Percentiles rank a stretch among this genome's conserved stretches.
phyloP scores from a whole-genome alignment of 2,888 invertebrate genomes.

The Therioaphis trifolii region DNA sequence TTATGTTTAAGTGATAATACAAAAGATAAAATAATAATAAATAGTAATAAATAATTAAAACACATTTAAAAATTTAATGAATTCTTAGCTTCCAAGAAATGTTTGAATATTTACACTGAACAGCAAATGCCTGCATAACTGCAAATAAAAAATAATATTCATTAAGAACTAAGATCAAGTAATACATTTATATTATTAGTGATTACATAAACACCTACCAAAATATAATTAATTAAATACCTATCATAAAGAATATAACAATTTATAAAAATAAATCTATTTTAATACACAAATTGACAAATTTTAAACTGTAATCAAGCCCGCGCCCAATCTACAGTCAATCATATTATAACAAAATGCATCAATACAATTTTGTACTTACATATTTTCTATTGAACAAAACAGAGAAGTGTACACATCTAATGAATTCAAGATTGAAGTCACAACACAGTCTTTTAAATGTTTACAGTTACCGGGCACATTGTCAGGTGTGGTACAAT shows the following conservation, averaged over 20 bases:
- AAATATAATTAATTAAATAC: too few relatives aligned
- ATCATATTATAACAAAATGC: neutral
- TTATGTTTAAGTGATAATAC: conserved; percentile 46
- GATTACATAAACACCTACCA: too few relatives aligned
- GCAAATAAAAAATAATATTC: neutral
- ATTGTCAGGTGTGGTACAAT: conserved; percentile 44
- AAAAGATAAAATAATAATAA: conserved; percentile 48
- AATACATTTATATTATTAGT: neutral
- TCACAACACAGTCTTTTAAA: conserved; percentile 55
- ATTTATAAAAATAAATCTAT: too few relatives aligned
- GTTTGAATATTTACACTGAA: conserved; percentile 31
- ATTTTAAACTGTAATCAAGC: too few relatives aligned
- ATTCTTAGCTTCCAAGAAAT: conserved; percentile 20
- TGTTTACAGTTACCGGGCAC: conserved; percentile 51
- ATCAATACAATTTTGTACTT: conserved; percentile 10
- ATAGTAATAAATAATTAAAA: conserved; percentile 55
- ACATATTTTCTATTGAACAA: conserved; percentile 53
- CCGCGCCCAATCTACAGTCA: too few relatives aligned
- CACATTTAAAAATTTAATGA: conserved; percentile 43
- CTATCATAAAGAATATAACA: too few relatives aligned
- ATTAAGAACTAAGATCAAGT: neutral
- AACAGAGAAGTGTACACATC: conserved; percentile 40
- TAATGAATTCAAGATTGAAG: conserved; percentile 44
- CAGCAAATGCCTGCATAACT: conserved; percentile 57
- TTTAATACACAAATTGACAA: too few relatives aligned